Conservation (phyloP, 1,140 invertebrate genomes). For the Trachelipus rathkii region DNA sequence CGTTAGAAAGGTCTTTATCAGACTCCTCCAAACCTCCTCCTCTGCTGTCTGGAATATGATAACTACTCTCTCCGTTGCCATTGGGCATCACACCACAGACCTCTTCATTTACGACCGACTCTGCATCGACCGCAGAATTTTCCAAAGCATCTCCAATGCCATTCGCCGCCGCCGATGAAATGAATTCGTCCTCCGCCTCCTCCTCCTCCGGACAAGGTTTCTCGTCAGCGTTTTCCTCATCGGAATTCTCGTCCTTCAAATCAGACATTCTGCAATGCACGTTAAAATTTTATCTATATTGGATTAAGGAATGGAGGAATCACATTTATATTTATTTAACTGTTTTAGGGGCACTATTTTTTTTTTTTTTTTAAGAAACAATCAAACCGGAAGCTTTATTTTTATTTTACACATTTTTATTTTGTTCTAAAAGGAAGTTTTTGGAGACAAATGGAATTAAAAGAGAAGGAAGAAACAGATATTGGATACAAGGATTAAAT, state of each 20-base stretch:
- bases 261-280: slow-evolving; percentile 10
- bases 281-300: slow-evolving; percentile 6
- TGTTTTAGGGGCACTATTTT: no score
- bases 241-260: neutral
- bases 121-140: neutral
- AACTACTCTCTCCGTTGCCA: no score
- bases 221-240: neutral
- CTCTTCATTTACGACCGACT: no score
- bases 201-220: neutral
- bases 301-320: neutral
- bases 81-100: no score
- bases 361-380: no score
- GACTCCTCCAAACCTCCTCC: no score
- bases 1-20: no score
- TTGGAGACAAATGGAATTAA: neutral
- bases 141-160: neutral
- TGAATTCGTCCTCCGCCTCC: neutral
- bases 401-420: no score
- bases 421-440: no score
- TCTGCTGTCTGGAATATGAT: no score
- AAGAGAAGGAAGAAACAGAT: neutral
- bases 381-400: no score
- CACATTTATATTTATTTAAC: no score
- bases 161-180: neutral
- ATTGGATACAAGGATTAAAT: neutral